Base-by-base conservation (phyloP, 2,888 invertebrate genomes). In the Seira ritae region DNA sequence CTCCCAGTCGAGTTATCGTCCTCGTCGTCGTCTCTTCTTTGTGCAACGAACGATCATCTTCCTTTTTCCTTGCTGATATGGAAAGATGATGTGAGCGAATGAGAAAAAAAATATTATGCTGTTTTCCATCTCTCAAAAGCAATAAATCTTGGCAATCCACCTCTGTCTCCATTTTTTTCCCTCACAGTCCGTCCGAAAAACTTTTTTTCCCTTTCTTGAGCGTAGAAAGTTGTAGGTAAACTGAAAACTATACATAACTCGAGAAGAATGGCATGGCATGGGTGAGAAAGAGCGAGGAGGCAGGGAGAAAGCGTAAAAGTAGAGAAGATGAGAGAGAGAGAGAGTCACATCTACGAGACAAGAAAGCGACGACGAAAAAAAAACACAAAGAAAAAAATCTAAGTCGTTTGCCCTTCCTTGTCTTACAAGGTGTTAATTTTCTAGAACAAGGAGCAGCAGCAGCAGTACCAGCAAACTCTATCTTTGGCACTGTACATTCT, bases 371-470 rank as follows among this genome's bases (percentile, higher is more conserved):
- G n/a, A 65, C 19, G 68, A 69, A 68, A 62, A 80, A 60, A 69
- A 74, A 46, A 74, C n/a, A 46, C 42, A 37, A 22, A 37, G 74
- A 82, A 81, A 86, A 82, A 82, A 80, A 85, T 76, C 84, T 80
- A 85, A 86, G 87, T 83, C 85, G 84, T 85, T 86, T 85, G 83
- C 78, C 74, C 78, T 84, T 84, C 37, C 85, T 77, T 87, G 87
- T 87, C 84, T 50, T 87, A 85, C 86, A 87, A 87, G 87, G 87
- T 87, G 87, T 87, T 86, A 86, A 86, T 87, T 87, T 86, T 83
- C 74, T 69, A 79, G 83, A 78, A 83, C 83, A 83, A 83, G 78
- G 69, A 74, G 31, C 70, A 74, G 31, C n/a, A n/a, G n/a, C n/a
- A n/a, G n/a, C n/a, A n/a, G n/a, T n/a, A n/a, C n/a, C n/a, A n/a